Evolutionary conservation across 1,140 invertebrate genomes (phyloP).

Genomic region (Dryas iulia): DNA sequence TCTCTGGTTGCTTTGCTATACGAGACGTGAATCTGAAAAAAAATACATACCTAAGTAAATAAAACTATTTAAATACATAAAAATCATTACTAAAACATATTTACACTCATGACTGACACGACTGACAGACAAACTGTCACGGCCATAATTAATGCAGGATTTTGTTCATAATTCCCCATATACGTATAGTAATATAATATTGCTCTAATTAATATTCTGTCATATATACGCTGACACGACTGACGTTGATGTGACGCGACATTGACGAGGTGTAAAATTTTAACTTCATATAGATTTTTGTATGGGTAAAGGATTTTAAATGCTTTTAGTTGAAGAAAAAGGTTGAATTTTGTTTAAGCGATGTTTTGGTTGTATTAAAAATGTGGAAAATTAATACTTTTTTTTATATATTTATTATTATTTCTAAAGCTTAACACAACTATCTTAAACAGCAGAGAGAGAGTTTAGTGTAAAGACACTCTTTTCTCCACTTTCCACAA

Average conservation of each 20-base stretch:
- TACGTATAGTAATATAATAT: neutral
- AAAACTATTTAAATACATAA: too few species aligned
- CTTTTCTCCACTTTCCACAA: too few species aligned
- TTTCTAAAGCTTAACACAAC: too few species aligned
- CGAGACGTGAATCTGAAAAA: too few species aligned
- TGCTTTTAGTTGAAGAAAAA: neutral
- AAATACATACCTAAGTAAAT: too few species aligned
- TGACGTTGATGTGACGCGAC: constrained; percentile 37
- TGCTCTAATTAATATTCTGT: constrained; percentile 62
- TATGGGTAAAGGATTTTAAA: neutral
- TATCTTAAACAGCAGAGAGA: too few species aligned
- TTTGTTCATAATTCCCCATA: neutral
- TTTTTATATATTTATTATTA: too few species aligned
- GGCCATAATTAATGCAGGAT: neutral
- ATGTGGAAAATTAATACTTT: too few species aligned
- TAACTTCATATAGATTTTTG: constrained; percentile 6
- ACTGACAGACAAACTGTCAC: constrained; percentile 12
- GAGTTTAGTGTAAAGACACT: too few species aligned
- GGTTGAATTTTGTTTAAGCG: neutral
- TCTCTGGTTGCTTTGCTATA: too few species aligned
- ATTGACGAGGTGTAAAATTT: constrained; percentile 47
- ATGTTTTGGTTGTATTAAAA: neutral
- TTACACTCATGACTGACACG: too few species aligned
- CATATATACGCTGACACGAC: constrained; percentile 47
- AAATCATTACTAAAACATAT: too few species aligned